These are phyloP conservation scores for Drosophila prolongata DNA, from an alignment of 2,888 invertebrate genomes.

Conservation along the genomic window DNA sequence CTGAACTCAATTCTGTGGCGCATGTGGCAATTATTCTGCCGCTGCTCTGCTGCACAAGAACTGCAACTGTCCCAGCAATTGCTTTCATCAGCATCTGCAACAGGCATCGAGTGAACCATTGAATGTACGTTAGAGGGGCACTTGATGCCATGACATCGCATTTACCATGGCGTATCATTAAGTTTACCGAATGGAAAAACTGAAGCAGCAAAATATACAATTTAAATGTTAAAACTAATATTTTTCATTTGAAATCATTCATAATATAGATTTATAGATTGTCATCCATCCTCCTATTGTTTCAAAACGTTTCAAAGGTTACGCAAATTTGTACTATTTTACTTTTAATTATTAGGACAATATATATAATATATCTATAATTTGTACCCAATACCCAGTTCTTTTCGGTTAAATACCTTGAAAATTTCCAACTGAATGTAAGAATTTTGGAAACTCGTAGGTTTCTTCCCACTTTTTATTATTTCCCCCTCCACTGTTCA, in stretches of 20 bases:
- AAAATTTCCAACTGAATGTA: too few species aligned
- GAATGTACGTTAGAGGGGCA: slow-evolving; percentile 28
- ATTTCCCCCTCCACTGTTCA: not conserved
- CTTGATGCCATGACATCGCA: slow-evolving; percentile 41
- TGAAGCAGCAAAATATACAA: not conserved
- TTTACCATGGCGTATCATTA: slow-evolving; percentile 60
- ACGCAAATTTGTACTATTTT: too few species aligned
- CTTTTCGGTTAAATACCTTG: too few species aligned
- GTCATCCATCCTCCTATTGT: too few species aligned
- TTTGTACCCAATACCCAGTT: too few species aligned
- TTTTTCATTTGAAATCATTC: too few species aligned
- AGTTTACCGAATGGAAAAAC: slow-evolving; percentile 51
- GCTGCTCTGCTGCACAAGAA: not conserved
- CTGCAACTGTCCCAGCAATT: slow-evolving; percentile 13
- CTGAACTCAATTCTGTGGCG: slow-evolving; percentile 66
- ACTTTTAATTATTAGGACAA: too few species aligned
- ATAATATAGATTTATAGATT: too few species aligned
- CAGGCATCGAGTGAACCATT: slow-evolving; percentile 2
- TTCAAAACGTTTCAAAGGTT: too few species aligned
- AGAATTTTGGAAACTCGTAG: too few species aligned
- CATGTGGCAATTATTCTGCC: slow-evolving; percentile 73
- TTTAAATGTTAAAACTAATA: not conserved
- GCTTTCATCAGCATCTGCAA: slow-evolving; percentile 13
- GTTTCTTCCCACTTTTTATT: not conserved
- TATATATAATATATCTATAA: too few species aligned